Evolutionary conservation across 2,113 vertebrate species (phyloP).

Genomic region (Echinops telfairi): DNA sequence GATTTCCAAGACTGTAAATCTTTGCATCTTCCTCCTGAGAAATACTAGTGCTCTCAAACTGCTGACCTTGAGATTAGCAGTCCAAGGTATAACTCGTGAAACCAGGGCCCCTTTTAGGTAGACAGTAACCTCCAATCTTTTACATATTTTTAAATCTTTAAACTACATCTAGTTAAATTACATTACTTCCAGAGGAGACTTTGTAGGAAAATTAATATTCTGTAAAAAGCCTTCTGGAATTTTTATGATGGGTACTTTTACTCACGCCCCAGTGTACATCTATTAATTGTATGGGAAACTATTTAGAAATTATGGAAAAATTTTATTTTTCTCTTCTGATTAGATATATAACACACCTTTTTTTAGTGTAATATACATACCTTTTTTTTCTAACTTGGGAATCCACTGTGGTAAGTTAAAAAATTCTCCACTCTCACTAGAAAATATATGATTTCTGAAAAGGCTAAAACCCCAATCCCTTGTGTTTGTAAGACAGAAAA

Average conservation of each 20-base stretch:
- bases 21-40: too few relatives aligned
- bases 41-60: too few relatives aligned
- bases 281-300: neutral
- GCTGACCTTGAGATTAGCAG: too few relatives aligned
- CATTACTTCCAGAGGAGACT: neutral
- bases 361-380: neutral
- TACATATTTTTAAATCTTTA: conserved; percentile 16
- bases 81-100: too few relatives aligned
- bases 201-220: conserved; percentile 38
- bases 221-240: conserved; percentile 35
- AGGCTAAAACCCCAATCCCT: neutral
- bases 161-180: conserved; percentile 47
- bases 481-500: conserved; percentile 20
- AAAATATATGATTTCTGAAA: conserved; percentile 38
- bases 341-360: neutral
- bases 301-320: neutral
- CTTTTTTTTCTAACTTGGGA: conserved; percentile 21
- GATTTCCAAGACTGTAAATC: too few relatives aligned
- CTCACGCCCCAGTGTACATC: neutral
- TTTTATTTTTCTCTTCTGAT: neutral
- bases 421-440: neutral
- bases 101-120: too few relatives aligned
- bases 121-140: too few relatives aligned
- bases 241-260: conserved; percentile 29
- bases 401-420: neutral